Evolutionary conservation across 2,113 vertebrate genomes (phyloP).

Genomic region (Nyctibius bracteatus): DNA sequence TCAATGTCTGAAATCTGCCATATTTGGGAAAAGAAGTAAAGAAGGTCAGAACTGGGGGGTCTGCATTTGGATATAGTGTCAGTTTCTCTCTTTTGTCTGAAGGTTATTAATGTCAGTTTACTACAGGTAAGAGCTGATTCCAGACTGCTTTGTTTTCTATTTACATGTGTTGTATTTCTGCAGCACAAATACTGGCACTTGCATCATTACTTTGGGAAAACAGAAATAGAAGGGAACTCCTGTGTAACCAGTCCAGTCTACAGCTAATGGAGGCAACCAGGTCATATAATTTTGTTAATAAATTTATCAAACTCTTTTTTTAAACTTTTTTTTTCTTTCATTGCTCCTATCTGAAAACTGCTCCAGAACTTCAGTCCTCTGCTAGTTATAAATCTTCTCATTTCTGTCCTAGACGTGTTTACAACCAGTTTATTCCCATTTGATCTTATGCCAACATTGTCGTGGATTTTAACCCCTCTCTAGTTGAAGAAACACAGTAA

Average conservation of each 20-base stretch:
- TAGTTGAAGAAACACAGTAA: background rate
- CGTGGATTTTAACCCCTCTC: constrained; percentile 22
- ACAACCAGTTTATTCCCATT: background rate
- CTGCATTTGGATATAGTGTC: background rate
- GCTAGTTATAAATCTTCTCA: constrained; percentile 6
- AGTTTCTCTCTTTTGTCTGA: background rate
- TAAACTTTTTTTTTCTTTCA: background rate
- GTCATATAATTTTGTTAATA: background rate
- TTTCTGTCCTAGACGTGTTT: constrained; percentile 20
- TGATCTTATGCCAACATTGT: constrained; percentile 37
- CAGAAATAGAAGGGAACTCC: background rate
- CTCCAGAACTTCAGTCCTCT: background rate
- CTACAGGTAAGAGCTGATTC: background rate
- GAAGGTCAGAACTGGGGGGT: background rate
- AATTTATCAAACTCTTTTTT: background rate
- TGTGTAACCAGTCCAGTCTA: background rate
- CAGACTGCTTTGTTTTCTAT: background rate
- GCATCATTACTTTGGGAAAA: background rate
- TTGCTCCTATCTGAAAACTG: background rate
- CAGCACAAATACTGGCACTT: background rate
- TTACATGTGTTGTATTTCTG: background rate
- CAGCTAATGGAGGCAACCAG: background rate
- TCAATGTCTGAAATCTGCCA: background rate
- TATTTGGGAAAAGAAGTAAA: background rate
- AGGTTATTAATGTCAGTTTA: background rate